These are phyloP conservation scores for Drosophila sucinea DNA, from an alignment of 1,140 invertebrate genomes.

Conservation along the genomic window DNA sequence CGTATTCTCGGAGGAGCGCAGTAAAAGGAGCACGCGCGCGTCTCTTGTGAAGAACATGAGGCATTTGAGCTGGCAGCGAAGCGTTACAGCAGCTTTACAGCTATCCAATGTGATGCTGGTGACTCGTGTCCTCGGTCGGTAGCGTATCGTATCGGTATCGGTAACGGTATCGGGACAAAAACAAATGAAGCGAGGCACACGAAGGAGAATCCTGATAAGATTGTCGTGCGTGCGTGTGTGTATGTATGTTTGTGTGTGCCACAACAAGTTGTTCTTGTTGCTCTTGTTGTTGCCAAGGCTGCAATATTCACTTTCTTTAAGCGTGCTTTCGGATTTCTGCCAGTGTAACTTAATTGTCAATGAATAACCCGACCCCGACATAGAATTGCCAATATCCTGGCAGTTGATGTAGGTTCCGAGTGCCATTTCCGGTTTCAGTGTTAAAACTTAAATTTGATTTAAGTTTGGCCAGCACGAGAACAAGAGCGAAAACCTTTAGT, in stretches of 20 bases:
- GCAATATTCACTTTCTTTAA: slow-evolving; percentile 7
- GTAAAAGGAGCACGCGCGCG: slow-evolving; percentile 64
- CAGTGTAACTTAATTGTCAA: slow-evolving; percentile 11
- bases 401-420: slow-evolving; percentile 41
- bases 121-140: slow-evolving; percentile 50
- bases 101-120: slow-evolving; percentile 46
- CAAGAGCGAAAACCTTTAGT: slow-evolving; percentile 44
- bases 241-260: not conserved
- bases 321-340: slow-evolving; percentile 40
- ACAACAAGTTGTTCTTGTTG: slow-evolving; percentile 56
- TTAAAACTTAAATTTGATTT: slow-evolving; percentile 72
- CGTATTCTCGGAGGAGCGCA: slow-evolving; percentile 26
- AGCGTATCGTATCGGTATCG: slow-evolving; percentile 32
- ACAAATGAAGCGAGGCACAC: slow-evolving; percentile 51
- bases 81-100: slow-evolving; percentile 70
- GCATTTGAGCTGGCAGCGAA: slow-evolving; percentile 68
- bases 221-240: slow-evolving; percentile 33
- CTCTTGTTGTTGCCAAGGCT: slow-evolving; percentile 27
- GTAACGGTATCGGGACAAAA: slow-evolving; percentile 43
- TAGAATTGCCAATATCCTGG: slow-evolving; percentile 53
- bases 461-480: slow-evolving; percentile 34
- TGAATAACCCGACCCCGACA: slow-evolving; percentile 33
- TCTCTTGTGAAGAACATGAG: slow-evolving; percentile 71
- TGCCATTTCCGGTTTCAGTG: slow-evolving; percentile 59
- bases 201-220: slow-evolving; percentile 46